These are phyloP conservation scores for Pao palembangensis DNA, from an alignment of 2,113 vertebrate genomes.

Conservation along the genomic window DNA sequence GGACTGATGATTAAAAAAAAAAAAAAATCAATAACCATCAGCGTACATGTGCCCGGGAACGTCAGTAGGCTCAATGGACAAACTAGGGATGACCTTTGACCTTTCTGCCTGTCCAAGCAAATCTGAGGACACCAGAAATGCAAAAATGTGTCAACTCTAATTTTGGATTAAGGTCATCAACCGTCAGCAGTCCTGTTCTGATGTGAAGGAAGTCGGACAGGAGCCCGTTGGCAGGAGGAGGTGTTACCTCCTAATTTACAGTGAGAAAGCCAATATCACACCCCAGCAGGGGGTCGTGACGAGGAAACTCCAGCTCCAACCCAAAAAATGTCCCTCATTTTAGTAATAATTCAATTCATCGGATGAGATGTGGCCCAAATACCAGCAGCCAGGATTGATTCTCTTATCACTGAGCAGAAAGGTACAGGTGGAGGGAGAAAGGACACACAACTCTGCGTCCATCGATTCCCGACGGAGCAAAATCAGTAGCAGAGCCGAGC, in stretches of 20 bases:
- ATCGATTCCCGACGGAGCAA: conserved; percentile 30
- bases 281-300: conserved; percentile 6
- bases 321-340: not conserved
- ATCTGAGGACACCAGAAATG: no score
- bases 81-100: no score
- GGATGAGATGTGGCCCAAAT: not conserved
- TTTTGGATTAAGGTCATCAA: no score
- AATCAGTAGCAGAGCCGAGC: conserved; percentile 19
- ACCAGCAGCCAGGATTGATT: not conserved
- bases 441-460: not conserved
- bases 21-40: conserved; percentile 17
- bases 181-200: not conserved
- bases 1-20: not conserved
- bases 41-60: conserved; percentile 30
- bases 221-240: not conserved
- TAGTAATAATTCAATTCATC: no score
- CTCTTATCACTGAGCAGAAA: conserved; percentile 2
- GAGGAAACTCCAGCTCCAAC: not conserved
- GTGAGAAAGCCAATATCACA: conserved; percentile 21
- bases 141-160: no score
- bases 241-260: conserved; percentile 16
- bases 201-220: not conserved
- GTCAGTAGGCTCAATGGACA: not conserved
- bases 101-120: no score
- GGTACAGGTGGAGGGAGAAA: conserved; percentile 16